Percentiles rank a stretch among this genome's conserved stretches.
These are phyloP conservation scores for Agrilus biguttatus DNA, from an alignment of 2,888 invertebrate species.

Conservation along the genomic window DNA sequence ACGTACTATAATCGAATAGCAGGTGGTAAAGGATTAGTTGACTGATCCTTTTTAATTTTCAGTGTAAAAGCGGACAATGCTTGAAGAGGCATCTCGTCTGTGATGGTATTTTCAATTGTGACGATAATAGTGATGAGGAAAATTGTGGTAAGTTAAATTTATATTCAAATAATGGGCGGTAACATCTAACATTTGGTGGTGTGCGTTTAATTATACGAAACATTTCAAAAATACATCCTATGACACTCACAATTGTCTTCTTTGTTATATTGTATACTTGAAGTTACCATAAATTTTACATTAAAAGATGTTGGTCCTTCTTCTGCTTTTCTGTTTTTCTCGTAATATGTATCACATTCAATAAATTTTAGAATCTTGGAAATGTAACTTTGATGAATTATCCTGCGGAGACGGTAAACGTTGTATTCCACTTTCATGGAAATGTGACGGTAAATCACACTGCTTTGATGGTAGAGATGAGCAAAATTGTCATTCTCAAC, in stretches of 20 bases:
- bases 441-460: conserved; percentile 42
- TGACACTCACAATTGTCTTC: background rate
- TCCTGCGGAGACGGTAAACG: conserved; percentile 31
- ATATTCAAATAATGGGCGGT: background rate
- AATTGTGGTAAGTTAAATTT: conserved; percentile 34
- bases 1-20: conserved; percentile 7
- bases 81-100: conserved; percentile 44
- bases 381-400: conserved; percentile 41
- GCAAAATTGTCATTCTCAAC: conserved; percentile 32
- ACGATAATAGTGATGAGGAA: conserved; percentile 44
- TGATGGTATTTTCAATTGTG: conserved; percentile 45
- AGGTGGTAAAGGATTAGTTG: background rate
- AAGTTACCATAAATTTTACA: no score
- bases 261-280: background rate
- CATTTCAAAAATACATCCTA: background rate
- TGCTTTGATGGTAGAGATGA: conserved; percentile 43
- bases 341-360: background rate
- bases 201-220: background rate
- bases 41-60: conserved; percentile 12
- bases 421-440: conserved; percentile 43
- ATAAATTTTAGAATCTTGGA: conserved; percentile 16
- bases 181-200: background rate
- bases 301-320: no score
- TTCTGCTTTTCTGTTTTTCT: no score
- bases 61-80: conserved; percentile 43